Evolutionary conservation across 1,140 invertebrate species (phyloP), one percentile per base, ranked within the genome.

Genomic region (Zelostemma sp.): DNA sequence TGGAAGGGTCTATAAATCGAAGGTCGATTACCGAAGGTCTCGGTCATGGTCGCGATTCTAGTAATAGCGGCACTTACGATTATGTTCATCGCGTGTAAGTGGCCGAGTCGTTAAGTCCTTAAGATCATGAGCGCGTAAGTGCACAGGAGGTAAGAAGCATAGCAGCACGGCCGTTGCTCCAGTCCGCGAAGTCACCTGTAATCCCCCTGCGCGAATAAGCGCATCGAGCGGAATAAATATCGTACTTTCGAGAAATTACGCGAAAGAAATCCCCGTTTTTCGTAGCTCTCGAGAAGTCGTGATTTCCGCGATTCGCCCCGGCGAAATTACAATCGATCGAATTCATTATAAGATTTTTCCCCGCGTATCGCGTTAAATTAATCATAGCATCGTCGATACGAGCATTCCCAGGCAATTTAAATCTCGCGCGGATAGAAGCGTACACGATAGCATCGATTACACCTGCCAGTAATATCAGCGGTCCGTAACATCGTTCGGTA

Each of bases 71-170:
- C 31, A 47, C 43, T 57, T 47, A 47, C 8, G 54, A 31, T 57
- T 57, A 57, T 48, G 43, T 48, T 48, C 45, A 48, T 57, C 43
- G 54, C 31, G 47, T 47, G 43, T 46, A 57, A 57, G 41, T 57
- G 54, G 25, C 18, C 17, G 14, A 57, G 54, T 57, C 54, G 54
- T 57, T 57, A 46, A 47, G 43, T 57, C 46, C 45, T 48, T 48
- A 57, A 57, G 41, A 46, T 56, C 33, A 56, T 31, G 41, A 47
- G 43, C 43, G 45, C 40, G 28, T 56, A 56, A 56, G 54, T 56
- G 54, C 28, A 47, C 25, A 28, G 15, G 40, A 56, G 54, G 18
- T 12, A 46, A 17, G 45, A 56, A 43, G 28, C 25, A 31, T 17
- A 56, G 53, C 35, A 17, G n/a, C 38, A 16, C 41, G 12, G 17